Conservation (phyloP, 2,113 vertebrate species). For the Chrysemys picta region DNA sequence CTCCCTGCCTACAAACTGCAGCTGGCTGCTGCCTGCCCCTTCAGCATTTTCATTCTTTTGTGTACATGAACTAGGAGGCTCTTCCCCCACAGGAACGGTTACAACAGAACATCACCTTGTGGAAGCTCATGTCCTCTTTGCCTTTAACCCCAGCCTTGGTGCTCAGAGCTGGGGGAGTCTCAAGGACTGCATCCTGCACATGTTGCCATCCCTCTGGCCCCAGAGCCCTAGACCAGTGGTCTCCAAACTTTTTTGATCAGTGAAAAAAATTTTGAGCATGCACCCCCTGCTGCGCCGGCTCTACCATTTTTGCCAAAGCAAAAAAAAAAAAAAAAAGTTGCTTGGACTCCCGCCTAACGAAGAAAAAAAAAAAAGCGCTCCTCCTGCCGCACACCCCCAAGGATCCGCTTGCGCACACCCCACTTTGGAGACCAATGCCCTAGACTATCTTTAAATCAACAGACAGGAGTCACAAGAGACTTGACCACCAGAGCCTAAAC, state of each 20-base stretch:
- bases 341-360: too few species aligned
- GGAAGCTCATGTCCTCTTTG: not conserved
- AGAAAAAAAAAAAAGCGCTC: too few species aligned
- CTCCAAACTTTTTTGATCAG: too few species aligned
- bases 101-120: not conserved
- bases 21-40: not conserved
- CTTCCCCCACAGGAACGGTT: not conserved
- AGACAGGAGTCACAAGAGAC: not conserved
- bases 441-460: not conserved
- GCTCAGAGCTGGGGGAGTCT: not conserved
- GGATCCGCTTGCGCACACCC: too few species aligned
- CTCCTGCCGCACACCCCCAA: too few species aligned
- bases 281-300: too few species aligned
- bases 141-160: not conserved
- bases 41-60: not conserved
- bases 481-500: accelerated
- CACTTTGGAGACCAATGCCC: too few species aligned
- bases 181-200: not conserved
- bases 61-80: not conserved
- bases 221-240: too few species aligned
- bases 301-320: too few species aligned
- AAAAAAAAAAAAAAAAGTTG: too few species aligned
- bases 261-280: too few species aligned
- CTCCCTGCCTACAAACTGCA: not conserved
- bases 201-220: not conserved